Base-by-base conservation (phyloP, 2,797 vertebrate genomes). In the Pitangus sulphuratus region DNA sequence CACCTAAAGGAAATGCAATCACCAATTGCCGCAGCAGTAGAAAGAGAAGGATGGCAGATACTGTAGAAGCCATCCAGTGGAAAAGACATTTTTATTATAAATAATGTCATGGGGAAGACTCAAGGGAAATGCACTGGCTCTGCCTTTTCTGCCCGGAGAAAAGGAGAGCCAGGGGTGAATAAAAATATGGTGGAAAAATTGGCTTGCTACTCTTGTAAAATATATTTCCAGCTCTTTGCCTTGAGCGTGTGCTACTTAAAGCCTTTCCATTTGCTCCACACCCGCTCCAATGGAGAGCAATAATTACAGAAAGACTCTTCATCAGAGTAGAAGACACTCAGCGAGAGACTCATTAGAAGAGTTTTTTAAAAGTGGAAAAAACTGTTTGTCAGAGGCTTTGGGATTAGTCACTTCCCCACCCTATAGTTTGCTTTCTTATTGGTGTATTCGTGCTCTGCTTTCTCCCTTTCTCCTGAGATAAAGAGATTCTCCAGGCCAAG, bases 41-140 rank as follows among this genome's bases (percentile, higher is more conserved):
- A 57, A 84, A 82, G 77, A 82, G 85, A 95, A 94, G 81, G 66
- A 80, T 93, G 80, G 83, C 69, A 91, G 84, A 85, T 74, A 65
- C 50, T 47, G n/a, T 39, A 87, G 78, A 54, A 90, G 50, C 65
- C 62, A 91, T 78, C 74, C 83, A 90, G 71, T 90, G 84, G 74
- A 91, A 93, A 91, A 93, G 53, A 80, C 42, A 17, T 93, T 88
- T 95, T 95, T 95, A 80, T 95, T 90, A 61, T 81, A 95, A 91
- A 64, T 87, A 74, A 83, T 84, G 78, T 92, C 62, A 54, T 30
- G 35, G 17, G 35, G 44, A 92, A 70, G 70, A 40, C 75, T 93
- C 75, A 7, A 20, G 75, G 85, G 84, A 80, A 89, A 74, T 60
- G 39, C 33, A 9, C 47, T 35, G 62, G 66, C 25, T 87, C 76